These are phyloP conservation scores for honey bee (Apis mellifera) DNA, from an alignment of 1,140 invertebrate species.

Conservation along the genomic window DNA sequence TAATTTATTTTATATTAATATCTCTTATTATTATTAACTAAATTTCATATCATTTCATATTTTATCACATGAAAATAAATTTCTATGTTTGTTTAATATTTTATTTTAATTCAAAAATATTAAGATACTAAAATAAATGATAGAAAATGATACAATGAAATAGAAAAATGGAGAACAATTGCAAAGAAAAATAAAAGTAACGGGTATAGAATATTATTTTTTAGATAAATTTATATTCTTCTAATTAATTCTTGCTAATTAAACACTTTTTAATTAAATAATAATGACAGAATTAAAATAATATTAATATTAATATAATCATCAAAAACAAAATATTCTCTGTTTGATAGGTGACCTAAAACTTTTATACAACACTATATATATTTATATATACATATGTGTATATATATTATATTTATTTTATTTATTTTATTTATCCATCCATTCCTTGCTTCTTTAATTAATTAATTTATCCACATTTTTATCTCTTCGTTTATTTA, in stretches of 20 bases:
- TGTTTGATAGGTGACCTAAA: not conserved
- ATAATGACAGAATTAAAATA: not conserved
- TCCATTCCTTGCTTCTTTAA: not conserved
- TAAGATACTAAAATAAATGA: too few species aligned
- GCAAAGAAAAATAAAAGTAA: too few species aligned
- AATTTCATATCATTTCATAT: not conserved
- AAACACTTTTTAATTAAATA: not conserved
- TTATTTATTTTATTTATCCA: constrained; percentile 23
- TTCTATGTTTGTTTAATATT: not conserved
- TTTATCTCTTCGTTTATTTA: constrained; percentile 10
- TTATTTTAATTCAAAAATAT: too few species aligned
- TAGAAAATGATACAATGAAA: too few species aligned
- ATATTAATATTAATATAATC: not conserved
- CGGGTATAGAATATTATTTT: too few species aligned
- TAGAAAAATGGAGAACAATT: too few species aligned
- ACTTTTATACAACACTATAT: constrained; percentile 1
- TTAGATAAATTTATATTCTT: too few species aligned
- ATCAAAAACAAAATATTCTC: not conserved
- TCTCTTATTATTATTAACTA: too few species aligned
- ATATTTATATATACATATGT: constrained; percentile 16
- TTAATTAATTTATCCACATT: constrained; percentile 1
- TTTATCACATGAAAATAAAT: not conserved
- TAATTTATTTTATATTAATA: not conserved
- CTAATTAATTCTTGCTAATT: too few species aligned
- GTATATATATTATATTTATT: constrained; percentile 30